phyloP scores from a whole-genome alignment of 2,113 vertebrate genomes.

The Nansenia antarctica region DNA sequence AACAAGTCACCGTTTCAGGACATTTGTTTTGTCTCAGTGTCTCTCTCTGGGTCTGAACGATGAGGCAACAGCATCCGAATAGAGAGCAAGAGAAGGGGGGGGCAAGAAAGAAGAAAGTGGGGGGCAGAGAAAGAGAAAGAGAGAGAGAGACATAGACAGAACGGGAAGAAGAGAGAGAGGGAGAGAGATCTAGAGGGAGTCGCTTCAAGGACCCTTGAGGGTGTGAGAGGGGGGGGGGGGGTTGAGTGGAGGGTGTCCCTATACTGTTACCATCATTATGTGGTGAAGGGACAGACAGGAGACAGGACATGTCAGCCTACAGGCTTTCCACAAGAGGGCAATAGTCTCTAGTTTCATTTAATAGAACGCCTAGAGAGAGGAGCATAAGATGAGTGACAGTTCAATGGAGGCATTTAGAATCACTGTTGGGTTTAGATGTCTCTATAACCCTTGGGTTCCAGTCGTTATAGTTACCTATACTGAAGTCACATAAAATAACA shows the following conservation, averaged over 20 bases:
- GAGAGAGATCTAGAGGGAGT: neutral
- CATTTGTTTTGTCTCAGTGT: neutral
- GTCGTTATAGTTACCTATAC: neutral
- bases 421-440: neutral
- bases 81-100: neutral
- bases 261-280: no score
- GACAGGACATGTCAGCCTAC: no score
- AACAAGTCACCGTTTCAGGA: neutral
- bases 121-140: neutral
- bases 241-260: no score
- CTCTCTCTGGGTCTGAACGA: neutral
- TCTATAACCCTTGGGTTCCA: neutral
- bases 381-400: neutral
- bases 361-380: neutral
- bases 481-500: neutral
- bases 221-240: no score
- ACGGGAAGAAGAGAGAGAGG: neutral
- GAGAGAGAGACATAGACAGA: neutral
- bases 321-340: no score
- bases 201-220: neutral
- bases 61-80: neutral
- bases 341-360: neutral
- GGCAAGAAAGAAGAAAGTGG: neutral
- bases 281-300: no score
- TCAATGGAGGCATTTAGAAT: neutral